Evolutionary conservation across 92 coral and sea anemone species (phyloP), one percentile per base, ranked within the genome.

Genomic region (Desmophyllum pertusum): DNA sequence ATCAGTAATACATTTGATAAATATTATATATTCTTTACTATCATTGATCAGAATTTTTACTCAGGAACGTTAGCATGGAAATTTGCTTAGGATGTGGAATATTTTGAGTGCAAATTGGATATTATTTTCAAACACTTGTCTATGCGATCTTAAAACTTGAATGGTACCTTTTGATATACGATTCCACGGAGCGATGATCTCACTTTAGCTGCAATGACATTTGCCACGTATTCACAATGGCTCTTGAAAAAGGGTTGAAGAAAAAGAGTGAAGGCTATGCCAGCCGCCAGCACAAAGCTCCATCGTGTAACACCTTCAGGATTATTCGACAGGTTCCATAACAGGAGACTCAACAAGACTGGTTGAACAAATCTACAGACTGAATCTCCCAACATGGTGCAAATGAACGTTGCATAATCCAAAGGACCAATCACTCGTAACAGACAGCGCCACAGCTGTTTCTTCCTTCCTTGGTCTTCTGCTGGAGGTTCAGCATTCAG

Each of bases 191-290:
- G 46, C 9, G 84, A 71, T 25, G 88, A 85, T 75, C 81, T 77
- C 29, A 85, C 29, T 51, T 81, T 64, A 38, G 88, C 74, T 25
- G 88, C 83, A 77, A 85, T 77, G n/a, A 85, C 64, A 30, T 73
- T 85, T 21, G 88, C 88, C 51, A 59, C 74, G 39, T 66, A 85
- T 29, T 77, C 80, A 30, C 74, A 77, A 25, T 73, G 80, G 17
- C 83, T 75, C 43, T 85, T 85, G 48, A 75, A 61, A 48, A 85
- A 85, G 5, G 81, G 88, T 66, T 85, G 88, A 3, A 81, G 70
- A 67, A 85, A 77, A 37, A 81, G 61, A 42, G 83, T 50, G 48
- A 78, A 62, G 30, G 59, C 77, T 21, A 85, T 81, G 27, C 70
- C 88, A 19, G 70, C 63, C n/a, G 83, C 88, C 55, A 85, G 50